Base-by-base conservation (phyloP, 2,797 vertebrate genomes). In the Semotilus atromaculatus region DNA sequence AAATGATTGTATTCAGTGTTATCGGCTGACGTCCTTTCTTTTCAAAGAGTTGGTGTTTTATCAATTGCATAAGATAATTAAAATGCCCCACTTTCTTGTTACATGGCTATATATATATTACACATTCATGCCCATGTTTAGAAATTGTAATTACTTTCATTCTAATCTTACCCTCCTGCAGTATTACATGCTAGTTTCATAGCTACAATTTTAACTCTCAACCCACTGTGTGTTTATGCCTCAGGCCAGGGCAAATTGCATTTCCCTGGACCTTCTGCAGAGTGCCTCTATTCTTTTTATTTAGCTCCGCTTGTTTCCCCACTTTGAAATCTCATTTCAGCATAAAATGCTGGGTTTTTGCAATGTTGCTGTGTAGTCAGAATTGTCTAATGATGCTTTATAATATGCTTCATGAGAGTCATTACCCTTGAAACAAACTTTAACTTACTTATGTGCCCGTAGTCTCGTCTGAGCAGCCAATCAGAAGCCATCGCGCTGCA, bases 381-480 rank as follows among this genome's bases (percentile, higher is more conserved):
- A 51, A 51, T 53, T 80, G 62, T 36, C 78, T 67, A 67, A 70
- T 70, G 16, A 81, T 21, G 48, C 62, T 68, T 80, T 23, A 51
- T 80, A 48, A 51, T 68, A 64, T 70, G 79, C 31, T 38, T 58
- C n/a, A n/a, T 58, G 36, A 34, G 18, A 55, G 48, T 81, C 64
- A 26, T 70, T 81, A 23, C 5, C 66, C 26, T 68, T 7, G 2
- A 67, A 80, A 80, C 9, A 68, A 77, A 75, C 73, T 58, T 58
- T 29, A 83, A 40, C 48, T 36, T 31, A 11, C 9, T 1, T 31
- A 14, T 84, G 83, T 79, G 75, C 26, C 85, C 77, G 34, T 93
- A 99, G 98, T 99, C 98, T 5, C 97, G 97, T 71, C 95, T 99
- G 91, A 96, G 97, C 1, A 99, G 97, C 88, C 98, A 99, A 93